Evolutionary conservation across 2,888 invertebrate genomes (phyloP).

Genomic region (Coremacera marginata): DNA sequence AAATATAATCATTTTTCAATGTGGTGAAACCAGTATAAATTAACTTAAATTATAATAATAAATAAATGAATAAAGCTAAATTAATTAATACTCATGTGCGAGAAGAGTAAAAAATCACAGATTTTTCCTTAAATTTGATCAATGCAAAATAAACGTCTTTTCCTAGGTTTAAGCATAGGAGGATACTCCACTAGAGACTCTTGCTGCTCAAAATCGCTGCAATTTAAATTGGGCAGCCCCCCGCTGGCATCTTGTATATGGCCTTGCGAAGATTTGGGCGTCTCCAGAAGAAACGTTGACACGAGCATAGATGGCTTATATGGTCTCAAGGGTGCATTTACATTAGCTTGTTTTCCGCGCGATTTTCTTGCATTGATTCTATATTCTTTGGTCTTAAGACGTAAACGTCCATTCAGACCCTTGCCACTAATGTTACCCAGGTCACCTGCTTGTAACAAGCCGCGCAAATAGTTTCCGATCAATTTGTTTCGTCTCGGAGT

Average conservation of each 20-base stretch:
- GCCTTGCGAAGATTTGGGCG: not conserved
- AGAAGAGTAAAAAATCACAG: too few relatives aligned
- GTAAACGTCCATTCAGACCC: slow-evolving; percentile 30
- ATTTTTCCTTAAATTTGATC: too few relatives aligned
- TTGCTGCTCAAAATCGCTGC: not conserved
- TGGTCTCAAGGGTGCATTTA: not conserved
- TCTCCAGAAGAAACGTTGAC: not conserved
- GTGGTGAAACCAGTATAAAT: too few relatives aligned
- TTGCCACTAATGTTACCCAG: slow-evolving; percentile 31
- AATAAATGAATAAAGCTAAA: too few relatives aligned
- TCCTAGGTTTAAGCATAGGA: too few relatives aligned
- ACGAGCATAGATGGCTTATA: not conserved
- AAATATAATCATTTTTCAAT: not conserved
- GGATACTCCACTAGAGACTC: too few relatives aligned
- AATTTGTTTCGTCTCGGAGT: not conserved
- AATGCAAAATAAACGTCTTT: too few relatives aligned
- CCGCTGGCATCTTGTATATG: not conserved
- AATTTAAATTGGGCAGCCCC: not conserved
- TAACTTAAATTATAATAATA: too few relatives aligned
- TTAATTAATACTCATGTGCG: too few relatives aligned
- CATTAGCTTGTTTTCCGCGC: not conserved
- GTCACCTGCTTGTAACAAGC: not conserved
- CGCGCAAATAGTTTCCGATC: slow-evolving; percentile 13
- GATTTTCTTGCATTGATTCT: not conserved
- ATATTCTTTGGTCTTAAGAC: not conserved